A percentile compares a stretch with the other conserved stretches of the same genome.
Evolutionary conservation across 2,113 vertebrate genomes (phyloP).

Genomic region (Hypanus sabinus): DNA sequence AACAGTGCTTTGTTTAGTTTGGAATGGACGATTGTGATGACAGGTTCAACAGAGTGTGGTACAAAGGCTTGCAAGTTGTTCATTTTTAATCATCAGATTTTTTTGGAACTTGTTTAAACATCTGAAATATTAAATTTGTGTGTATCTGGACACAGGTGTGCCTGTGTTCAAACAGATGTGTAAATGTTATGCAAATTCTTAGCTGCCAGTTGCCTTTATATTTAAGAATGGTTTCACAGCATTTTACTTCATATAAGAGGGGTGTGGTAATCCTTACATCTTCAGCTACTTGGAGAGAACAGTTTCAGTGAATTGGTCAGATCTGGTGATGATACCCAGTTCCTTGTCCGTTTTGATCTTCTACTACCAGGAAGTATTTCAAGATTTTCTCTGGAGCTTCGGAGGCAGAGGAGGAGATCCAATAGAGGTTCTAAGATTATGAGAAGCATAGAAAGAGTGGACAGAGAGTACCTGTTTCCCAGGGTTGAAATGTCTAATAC

Average conservation of each 20-base stretch:
- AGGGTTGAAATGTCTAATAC: no score
- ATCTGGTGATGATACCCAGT: not conserved
- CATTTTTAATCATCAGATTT: not conserved
- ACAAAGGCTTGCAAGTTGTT: not conserved
- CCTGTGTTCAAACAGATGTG: not conserved
- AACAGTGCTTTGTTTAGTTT: not conserved
- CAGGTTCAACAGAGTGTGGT: not conserved
- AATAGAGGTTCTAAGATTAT: no score
- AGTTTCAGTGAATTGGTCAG: not conserved
- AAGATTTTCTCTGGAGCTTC: no score
- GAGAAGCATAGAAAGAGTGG: no score
- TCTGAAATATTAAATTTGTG: not conserved
- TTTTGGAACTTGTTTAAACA: not conserved
- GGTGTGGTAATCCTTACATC: not conserved
- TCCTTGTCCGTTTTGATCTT: not conserved
- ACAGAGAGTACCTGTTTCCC: no score
- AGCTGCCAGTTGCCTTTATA: not conserved
- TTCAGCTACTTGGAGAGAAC: not conserved
- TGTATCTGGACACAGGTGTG: not conserved
- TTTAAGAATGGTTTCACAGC: not conserved
- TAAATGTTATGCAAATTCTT: slow-evolving; percentile 7
- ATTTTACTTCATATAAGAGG: not conserved
- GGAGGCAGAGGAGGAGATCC: no score
- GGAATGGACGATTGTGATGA: not conserved
- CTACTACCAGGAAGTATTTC: not conserved